Evolutionary conservation across 2,797 vertebrate species (phyloP), one percentile per base, ranked within the genome.

Genomic region (Enteromius radiatus): DNA sequence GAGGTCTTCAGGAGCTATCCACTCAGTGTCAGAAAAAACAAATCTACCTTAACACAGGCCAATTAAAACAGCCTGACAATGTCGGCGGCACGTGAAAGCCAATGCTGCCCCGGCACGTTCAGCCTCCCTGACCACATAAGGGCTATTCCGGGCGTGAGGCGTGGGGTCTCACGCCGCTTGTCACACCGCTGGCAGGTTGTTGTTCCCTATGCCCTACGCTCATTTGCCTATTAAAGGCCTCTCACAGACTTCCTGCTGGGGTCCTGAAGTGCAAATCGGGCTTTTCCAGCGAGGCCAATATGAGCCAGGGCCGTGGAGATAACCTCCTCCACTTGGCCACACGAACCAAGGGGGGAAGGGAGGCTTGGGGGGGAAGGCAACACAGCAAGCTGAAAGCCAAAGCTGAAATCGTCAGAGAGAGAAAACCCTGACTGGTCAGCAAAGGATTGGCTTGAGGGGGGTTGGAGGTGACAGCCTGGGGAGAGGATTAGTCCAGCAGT

Each of bases 211-310:
- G 92, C 91, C 93, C 95, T 93, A 93, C 90, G 93, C 93, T 96
- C 95, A 97, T 95, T 95, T 96, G 92, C 93, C 95, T 95, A 95
- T 94, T 95, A 96, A 96, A 95, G 91, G 91, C 87, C 82, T 78
- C 78, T 79, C 82, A 84, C 33, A 73, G 93, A 93, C 95, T 95
- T 94, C 96, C 96, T 96, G 96, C 97, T 94, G 97, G 92, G 97
- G 92, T 93, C 94, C 92, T 95, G 93, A 95, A 96, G 96, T 93
- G 95, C 95, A 96, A 97, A 97, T 96, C 92, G 47, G 91, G 15
- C 75, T 81, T 54, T 90, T 92, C 95, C 95, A 95, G 94, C 88
- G 91, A 94, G 94, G 95, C 95, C 92, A 95, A 96, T 94, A 96
- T 95, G 94, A 96, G 94, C 54, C 56, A 71, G 41, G 64, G 38